These are phyloP conservation scores for Furnarius figulus DNA, from an alignment of 2,113 vertebrate genomes.

Conservation along the genomic window DNA sequence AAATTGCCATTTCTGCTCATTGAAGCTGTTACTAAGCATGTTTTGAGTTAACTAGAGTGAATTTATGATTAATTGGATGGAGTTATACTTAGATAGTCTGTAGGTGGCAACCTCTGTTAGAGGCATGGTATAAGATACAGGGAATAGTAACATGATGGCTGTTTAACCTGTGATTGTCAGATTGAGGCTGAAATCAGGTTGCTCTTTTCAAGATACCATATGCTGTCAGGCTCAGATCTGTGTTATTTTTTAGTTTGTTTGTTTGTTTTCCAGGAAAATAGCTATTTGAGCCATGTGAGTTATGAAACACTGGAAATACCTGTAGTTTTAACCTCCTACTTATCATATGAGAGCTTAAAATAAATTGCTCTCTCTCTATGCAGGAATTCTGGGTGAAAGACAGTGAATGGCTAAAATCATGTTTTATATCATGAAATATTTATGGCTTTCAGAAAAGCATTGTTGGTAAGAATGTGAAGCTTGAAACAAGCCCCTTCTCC, in stretches of 20 bases:
- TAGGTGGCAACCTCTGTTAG: slow-evolving; percentile 35
- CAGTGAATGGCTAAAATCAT: not conserved
- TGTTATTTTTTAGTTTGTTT: not conserved
- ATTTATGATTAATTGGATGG: slow-evolving; percentile 30
- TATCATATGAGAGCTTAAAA: not conserved
- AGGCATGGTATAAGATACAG: not conserved
- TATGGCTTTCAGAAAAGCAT: not conserved
- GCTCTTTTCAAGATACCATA: not conserved
- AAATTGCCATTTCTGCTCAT: not conserved
- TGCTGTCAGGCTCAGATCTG: rapidly evolving
- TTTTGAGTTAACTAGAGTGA: slow-evolving; percentile 22
- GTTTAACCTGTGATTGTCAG: not conserved
- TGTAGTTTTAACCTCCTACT: not conserved
- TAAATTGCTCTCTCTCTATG: not conserved
- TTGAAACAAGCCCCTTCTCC: not conserved
- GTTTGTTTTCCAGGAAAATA: not conserved
- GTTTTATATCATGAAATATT: not conserved
- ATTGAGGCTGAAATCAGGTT: not conserved
- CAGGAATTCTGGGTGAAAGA: not conserved
- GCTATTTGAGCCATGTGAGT: not conserved
- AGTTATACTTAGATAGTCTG: slow-evolving; percentile 45
- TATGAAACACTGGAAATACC: not conserved
- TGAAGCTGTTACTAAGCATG: not conserved
- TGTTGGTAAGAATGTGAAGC: not conserved
- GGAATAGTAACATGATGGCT: not conserved